Percentiles rank a stretch among this genome's conserved stretches.
phyloP scores from a whole-genome alignment of 2,888 invertebrate species.

The Nephrotoma guestfalica region DNA sequence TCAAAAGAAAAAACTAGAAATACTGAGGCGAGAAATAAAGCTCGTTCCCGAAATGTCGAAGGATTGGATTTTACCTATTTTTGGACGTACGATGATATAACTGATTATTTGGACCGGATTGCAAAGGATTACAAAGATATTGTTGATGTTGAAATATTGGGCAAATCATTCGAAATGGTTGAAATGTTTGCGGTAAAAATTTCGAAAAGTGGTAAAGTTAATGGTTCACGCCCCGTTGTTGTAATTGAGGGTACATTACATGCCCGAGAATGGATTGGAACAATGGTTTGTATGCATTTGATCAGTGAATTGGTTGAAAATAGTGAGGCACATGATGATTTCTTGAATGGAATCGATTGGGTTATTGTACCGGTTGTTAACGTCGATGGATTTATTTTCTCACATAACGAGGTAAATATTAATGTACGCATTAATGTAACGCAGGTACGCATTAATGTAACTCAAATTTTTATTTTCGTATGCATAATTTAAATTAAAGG shows the following conservation, averaged over 20 bases:
- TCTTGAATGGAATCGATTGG: background rate
- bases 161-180: background rate
- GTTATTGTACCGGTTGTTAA: constrained; percentile 26
- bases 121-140: background rate
- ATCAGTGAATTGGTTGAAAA: background rate
- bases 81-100: background rate
- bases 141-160: background rate
- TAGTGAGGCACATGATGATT: background rate
- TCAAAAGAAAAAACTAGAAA: background rate
- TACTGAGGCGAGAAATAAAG: background rate
- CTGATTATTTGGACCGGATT: background rate
- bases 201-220: background rate
- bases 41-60: background rate
- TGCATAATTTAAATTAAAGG: background rate
- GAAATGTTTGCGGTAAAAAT: background rate
- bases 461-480: background rate
- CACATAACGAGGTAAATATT: constrained; percentile 18
- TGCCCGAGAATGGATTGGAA: background rate
- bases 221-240: background rate
- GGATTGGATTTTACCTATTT: background rate
- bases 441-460: too few species aligned
- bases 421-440: too few species aligned
- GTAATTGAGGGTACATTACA: background rate
- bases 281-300: background rate
- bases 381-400: constrained; percentile 31